phyloP scores from a whole-genome alignment of 37 sponge, comb jelly and placozoan genomes.

The Crambe crambe region DNA sequence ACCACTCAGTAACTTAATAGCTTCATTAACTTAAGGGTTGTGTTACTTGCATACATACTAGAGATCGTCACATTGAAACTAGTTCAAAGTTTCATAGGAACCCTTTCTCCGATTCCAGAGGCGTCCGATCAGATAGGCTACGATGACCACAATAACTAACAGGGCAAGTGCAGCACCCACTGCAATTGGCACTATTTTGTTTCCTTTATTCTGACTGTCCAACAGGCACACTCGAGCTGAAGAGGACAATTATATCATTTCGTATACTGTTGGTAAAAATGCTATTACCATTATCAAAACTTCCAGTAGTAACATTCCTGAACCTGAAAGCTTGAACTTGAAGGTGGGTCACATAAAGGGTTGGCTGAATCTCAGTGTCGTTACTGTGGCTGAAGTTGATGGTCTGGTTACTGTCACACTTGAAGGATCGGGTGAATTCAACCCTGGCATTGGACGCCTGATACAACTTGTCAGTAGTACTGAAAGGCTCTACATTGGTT shows the following conservation, averaged over 20 bases:
- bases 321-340: slow-evolving; percentile 60
- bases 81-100: slow-evolving; percentile 76
- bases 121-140: slow-evolving; percentile 91
- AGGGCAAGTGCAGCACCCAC: slow-evolving; percentile 89
- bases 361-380: background rate
- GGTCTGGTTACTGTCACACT: background rate
- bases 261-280: too few species aligned
- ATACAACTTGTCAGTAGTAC: too few species aligned
- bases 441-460: too few species aligned
- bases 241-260: too few species aligned
- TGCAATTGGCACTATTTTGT: slow-evolving; percentile 91
- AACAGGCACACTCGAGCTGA: too few species aligned
- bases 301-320: slow-evolving; percentile 5
- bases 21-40: too few species aligned
- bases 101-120: slow-evolving; percentile 62
- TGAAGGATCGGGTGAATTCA: slow-evolving; percentile 1
- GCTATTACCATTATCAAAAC: slow-evolving; percentile 38
- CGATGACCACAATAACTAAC: slow-evolving; percentile 85
- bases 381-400: background rate
- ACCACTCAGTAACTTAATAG: too few species aligned
- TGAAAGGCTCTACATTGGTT: too few species aligned
- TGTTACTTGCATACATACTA: too few species aligned
- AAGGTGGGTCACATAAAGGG: slow-evolving; percentile 5
- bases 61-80: too few species aligned
- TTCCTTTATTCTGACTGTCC: slow-evolving; percentile 10